Conservation (phyloP, 2,888 invertebrate species). For the Gastracanthus pulcherrimus region DNA sequence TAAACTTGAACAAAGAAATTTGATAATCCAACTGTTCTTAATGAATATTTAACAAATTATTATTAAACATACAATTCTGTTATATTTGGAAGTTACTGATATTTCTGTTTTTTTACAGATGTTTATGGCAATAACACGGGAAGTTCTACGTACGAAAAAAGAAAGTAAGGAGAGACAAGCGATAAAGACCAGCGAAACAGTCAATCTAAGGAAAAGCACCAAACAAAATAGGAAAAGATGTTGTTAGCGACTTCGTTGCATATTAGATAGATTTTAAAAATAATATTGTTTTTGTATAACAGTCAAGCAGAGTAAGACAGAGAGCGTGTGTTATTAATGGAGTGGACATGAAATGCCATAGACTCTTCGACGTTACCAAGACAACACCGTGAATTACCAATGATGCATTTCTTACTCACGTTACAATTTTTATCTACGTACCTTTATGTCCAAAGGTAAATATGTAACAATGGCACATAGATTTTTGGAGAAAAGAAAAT, state of each 20-base stretch:
- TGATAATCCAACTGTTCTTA: too few species aligned
- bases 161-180: conserved; percentile 88
- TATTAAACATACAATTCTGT: too few species aligned
- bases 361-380: conserved; percentile 63
- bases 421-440: conserved; percentile 64
- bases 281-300: conserved; percentile 66
- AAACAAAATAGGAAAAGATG: conserved; percentile 79
- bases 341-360: conserved; percentile 67
- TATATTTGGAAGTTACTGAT: too few species aligned
- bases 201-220: conserved; percentile 84
- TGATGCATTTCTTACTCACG: conserved; percentile 66
- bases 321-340: conserved; percentile 64
- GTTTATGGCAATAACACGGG: conserved; percentile 86
- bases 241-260: conserved; percentile 71
- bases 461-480: conserved; percentile 42
- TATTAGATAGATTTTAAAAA: conserved; percentile 61
- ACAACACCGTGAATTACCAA: conserved; percentile 62
- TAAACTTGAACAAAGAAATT: too few species aligned
- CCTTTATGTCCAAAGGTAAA: conserved; percentile 59
- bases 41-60: too few species aligned
- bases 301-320: conserved; percentile 65
- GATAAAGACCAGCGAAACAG: conserved; percentile 83
- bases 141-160: conserved; percentile 92
- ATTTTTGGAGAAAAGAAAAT: conserved; percentile 36
- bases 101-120: conserved; percentile 79